phyloP scores from a whole-genome alignment of 2,888 invertebrate genomes.

The Trypoxylon attenuatum region DNA sequence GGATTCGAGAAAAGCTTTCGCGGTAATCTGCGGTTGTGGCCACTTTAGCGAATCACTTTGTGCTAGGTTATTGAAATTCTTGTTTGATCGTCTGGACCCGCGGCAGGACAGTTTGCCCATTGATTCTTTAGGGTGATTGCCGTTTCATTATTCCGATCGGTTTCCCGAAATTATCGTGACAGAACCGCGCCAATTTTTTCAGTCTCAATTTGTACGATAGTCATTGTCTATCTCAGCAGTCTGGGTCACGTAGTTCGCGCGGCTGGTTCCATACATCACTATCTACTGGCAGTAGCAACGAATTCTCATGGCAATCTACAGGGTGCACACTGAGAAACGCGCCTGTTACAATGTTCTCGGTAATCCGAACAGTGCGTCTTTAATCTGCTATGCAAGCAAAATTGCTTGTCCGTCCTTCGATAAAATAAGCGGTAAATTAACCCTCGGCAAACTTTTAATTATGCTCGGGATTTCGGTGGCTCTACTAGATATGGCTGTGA shows the following conservation, averaged over 20 bases:
- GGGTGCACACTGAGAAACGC: conserved; percentile 29
- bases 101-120: too few relatives aligned
- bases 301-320: conserved; percentile 38
- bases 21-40: too few relatives aligned
- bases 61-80: too few relatives aligned
- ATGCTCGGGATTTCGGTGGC: too few relatives aligned
- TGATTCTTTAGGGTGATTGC: too few relatives aligned
- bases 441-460: too few relatives aligned
- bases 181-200: conserved; percentile 1
- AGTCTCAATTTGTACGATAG: conserved; percentile 10
- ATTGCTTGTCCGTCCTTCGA: too few relatives aligned
- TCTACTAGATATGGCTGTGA: too few relatives aligned
- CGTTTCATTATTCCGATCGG: background rate
- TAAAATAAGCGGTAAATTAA: too few relatives aligned
- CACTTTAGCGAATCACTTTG: too few relatives aligned
- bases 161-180: conserved; percentile 3
- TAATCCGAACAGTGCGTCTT: conserved; percentile 28
- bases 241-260: conserved; percentile 16
- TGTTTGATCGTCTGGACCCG: too few relatives aligned
- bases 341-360: conserved; percentile 4
- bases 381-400: background rate
- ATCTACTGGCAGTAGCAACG: conserved; percentile 19
- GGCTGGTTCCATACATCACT: conserved; percentile 23
- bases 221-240: conserved; percentile 12
- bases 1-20: too few relatives aligned